Percentiles rank a stretch among this genome's conserved stretches.
These are phyloP conservation scores for Phenacoccus solenopsis DNA, from an alignment of 1,140 invertebrate species.

Conservation along the genomic window DNA sequence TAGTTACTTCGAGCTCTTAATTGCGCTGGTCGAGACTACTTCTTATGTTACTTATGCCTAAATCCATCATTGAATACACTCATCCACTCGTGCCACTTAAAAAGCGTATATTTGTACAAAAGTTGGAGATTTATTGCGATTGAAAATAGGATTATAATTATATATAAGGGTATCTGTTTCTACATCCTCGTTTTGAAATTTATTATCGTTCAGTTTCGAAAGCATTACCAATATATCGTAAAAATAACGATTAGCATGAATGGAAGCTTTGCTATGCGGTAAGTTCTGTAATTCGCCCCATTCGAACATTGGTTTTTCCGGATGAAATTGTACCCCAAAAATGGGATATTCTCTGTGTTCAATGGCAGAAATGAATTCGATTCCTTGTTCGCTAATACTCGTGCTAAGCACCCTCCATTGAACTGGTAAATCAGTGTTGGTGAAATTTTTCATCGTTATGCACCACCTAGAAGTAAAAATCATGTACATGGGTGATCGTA, in stretches of 20 bases:
- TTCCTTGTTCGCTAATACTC: slow-evolving; percentile 50
- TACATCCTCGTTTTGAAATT: slow-evolving; percentile 7
- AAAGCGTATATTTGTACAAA: background rate
- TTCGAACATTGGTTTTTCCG: slow-evolving; percentile 76
- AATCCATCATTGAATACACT: too few species aligned
- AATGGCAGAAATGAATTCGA: slow-evolving; percentile 52
- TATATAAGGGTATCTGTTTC: slow-evolving; percentile 13
- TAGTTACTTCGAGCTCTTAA: too few species aligned
- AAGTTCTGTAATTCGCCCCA: slow-evolving; percentile 42
- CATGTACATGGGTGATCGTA: too few species aligned
- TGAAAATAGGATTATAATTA: slow-evolving; percentile 14
- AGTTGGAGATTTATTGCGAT: background rate
- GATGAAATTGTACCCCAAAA: slow-evolving; percentile 80
- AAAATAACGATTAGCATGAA: slow-evolving; percentile 58
- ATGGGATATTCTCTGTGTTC: slow-evolving; percentile 59
- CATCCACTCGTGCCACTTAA: too few species aligned
- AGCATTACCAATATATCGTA: slow-evolving; percentile 47
- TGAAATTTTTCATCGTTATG: slow-evolving; percentile 23
- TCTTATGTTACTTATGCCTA: too few species aligned
- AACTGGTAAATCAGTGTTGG: slow-evolving; percentile 14
- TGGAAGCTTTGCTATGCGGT: slow-evolving; percentile 48
- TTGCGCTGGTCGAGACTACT: too few species aligned
- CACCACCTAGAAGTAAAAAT: too few species aligned
- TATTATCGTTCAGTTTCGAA: background rate
- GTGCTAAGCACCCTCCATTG: slow-evolving; percentile 54